Evolutionary conservation across 2,113 vertebrate species (phyloP).

Genomic region (Bubo bubo): DNA sequence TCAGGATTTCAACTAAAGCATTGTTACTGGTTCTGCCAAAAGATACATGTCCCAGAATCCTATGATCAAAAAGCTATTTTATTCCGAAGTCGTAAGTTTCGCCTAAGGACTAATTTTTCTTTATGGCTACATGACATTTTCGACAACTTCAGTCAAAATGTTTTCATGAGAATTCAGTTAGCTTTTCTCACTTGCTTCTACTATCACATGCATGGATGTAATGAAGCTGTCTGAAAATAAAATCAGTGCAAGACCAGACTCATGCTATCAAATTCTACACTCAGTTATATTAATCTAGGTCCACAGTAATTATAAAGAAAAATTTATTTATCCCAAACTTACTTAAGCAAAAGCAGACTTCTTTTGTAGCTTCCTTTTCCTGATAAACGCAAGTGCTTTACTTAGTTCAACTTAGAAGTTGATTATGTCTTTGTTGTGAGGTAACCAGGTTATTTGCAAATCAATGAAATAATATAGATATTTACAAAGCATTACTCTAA

Average conservation of each 20-base stretch:
- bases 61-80: not conserved
- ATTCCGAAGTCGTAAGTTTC: not conserved
- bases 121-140: not conserved
- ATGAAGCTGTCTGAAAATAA: not conserved
- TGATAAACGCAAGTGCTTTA: not conserved
- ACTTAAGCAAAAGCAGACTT: not conserved
- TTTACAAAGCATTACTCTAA: not conserved
- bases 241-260: not conserved
- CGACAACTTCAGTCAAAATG: not conserved
- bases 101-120: not conserved
- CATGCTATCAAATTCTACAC: not conserved
- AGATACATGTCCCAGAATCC: not conserved
- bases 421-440: not conserved
- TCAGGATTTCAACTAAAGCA: not conserved
- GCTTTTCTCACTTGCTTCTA: not conserved
- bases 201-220: not conserved
- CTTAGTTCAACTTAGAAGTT: not conserved
- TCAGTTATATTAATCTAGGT: not conserved
- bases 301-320: not conserved
- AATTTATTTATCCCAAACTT: not conserved
- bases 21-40: not conserved
- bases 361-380: not conserved
- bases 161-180: not conserved
- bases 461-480: not conserved
- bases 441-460: not conserved